These are phyloP conservation scores for Pardalotus punctatus DNA, from an alignment of 2,113 vertebrate species.

Conservation along the genomic window DNA sequence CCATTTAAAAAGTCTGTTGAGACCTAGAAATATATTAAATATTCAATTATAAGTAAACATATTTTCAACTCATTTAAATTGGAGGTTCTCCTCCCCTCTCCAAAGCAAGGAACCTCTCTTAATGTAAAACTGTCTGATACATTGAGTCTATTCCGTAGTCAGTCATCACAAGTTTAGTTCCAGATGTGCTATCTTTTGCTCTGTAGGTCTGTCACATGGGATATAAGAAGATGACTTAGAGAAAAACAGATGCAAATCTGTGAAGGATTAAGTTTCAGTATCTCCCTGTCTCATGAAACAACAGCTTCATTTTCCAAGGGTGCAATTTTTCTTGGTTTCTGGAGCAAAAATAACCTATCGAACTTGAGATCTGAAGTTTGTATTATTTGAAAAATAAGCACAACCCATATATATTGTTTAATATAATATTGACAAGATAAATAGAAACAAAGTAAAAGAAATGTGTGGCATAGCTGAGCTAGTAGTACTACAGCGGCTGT, in stretches of 20 bases:
- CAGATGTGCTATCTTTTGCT: neutral
- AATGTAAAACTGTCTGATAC: neutral
- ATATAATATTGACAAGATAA: neutral
- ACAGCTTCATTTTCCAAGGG: neutral
- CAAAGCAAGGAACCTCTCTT: neutral
- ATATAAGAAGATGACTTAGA: neutral
- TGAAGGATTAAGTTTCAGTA: neutral
- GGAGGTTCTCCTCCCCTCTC: neutral
- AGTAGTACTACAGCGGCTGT: neutral
- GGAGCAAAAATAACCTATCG: neutral
- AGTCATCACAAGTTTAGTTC: neutral
- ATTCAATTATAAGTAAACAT: neutral
- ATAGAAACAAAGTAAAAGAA: neutral
- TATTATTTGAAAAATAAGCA: neutral
- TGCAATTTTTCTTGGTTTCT: neutral
- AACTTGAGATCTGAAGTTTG: neutral
- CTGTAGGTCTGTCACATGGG: neutral
- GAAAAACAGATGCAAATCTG: neutral
- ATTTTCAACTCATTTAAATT: neutral
- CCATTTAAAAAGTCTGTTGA: constrained; percentile 1
- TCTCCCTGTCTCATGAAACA: neutral
- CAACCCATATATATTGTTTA: neutral
- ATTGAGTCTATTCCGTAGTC: neutral
- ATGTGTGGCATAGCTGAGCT: neutral
- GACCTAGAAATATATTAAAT: neutral